Base-by-base conservation (phyloP, 1,140 invertebrate genomes). In the Drosophila kurseongensis region DNA sequence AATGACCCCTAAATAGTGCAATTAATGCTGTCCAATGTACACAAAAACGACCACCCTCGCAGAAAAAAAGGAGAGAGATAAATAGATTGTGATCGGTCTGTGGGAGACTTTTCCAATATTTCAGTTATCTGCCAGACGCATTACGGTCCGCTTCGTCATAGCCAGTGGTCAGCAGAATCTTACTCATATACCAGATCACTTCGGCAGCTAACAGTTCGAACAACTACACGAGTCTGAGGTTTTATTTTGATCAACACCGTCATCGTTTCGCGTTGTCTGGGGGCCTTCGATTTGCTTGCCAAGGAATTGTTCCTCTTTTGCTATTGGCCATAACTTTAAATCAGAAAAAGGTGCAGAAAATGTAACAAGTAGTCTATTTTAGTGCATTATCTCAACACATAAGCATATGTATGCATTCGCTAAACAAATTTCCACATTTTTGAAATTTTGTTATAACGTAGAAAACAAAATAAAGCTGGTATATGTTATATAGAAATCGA, bases 221-320 rank as follows among this genome's bases (percentile, higher is more conserved):
- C 14, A 77, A 61, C 9, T 48, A 8, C 40, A 65, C 18, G n/a
- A 41, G 51, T 69, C 47, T 65, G 57, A 52, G 69, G 55, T 16
- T 38, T 74, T 88, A 81, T 86, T 85, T 85, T 85, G 68, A 54
- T 59, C n/a, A 41, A 16, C 36, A 56, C 44, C 82, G 83, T 86
- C 82, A 86, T 86, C 66, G 63, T 68, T 32, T 69, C 50, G 45
- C n/a, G 40, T 35, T 60, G 57, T 51, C 74, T 59, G 52, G 52
- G 41, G 47, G 41, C 56, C 67, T 45, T 75, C 73, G 55, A 57
- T 50, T 77, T 44, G 32, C n/a, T 61, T 68, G 75, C 66, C 75
- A 78, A 85, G 40, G 51, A 75, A 58, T 50, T 58, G 51, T 47
- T 32, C 4, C 23, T 29, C 47, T 12, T 59, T 45, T 16, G 35